These are phyloP conservation scores for Aythya fuligula DNA, from an alignment of 2,797 vertebrate species.

Conservation along the genomic window DNA sequence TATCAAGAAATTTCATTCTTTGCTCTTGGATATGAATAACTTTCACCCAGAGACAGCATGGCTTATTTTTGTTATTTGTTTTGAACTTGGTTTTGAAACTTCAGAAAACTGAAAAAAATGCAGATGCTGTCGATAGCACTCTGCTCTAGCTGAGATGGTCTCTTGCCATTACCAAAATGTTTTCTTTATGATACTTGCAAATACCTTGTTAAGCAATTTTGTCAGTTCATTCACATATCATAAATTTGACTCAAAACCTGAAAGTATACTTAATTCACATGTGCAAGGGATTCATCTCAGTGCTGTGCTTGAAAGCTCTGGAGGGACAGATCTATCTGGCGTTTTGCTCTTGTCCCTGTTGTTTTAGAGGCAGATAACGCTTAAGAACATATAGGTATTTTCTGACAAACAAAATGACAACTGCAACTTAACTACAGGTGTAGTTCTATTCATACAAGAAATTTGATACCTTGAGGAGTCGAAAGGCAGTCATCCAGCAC, in stretches of 20 bases:
- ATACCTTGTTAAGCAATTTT: not conserved
- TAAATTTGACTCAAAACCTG: not conserved
- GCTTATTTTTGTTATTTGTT: not conserved
- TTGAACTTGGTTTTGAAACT: not conserved
- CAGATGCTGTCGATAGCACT: not conserved
- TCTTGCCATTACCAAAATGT: not conserved
- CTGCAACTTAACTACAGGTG: not conserved
- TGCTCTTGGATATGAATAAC: not conserved
- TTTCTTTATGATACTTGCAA: not conserved
- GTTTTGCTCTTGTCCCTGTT: not conserved
- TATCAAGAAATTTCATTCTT: not conserved
- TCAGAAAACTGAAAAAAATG: not conserved
- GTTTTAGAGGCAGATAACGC: not conserved
- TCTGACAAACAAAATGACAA: not conserved
- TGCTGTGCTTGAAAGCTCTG: not conserved
- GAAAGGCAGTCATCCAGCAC: constrained; percentile 97
- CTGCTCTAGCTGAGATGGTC: not conserved
- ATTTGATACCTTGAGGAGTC: constrained; percentile 90
- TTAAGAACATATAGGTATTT: not conserved
- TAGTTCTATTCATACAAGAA: not conserved
- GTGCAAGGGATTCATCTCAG: not conserved
- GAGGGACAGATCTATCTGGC: not conserved
- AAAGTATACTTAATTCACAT: not conserved
- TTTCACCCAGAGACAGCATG: not conserved
- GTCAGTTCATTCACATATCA: not conserved